Conservation (phyloP, 2,113 vertebrate genomes). For the Lophotis ruficrista region DNA sequence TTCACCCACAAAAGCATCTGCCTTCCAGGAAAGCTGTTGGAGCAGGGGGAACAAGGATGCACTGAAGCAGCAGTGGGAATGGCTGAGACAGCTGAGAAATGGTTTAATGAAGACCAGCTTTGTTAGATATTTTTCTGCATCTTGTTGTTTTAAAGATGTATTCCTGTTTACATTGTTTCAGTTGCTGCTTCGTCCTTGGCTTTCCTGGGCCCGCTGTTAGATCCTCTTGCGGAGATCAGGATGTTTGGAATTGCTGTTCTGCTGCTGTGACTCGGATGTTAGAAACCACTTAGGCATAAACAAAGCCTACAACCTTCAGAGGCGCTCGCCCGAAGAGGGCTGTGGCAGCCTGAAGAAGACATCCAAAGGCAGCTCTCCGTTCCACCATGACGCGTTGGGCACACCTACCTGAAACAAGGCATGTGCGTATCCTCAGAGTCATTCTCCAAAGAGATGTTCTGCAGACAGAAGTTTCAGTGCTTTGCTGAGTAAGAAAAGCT, state of each 20-base stretch:
- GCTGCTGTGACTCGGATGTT: conserved; percentile 28
- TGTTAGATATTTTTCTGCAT: neutral
- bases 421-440: neutral
- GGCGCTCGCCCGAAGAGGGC: neutral
- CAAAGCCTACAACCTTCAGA: neutral
- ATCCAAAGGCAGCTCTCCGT: neutral
- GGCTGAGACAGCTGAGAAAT: conserved; percentile 6
- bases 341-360: neutral
- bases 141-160: conserved; percentile 42
- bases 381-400: fast-evolving
- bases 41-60: neutral
- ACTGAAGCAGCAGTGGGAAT: neutral
- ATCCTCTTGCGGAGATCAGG: neutral
- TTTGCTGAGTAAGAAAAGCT: neutral
- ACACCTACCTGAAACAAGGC: neutral
- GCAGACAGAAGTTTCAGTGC: neutral
- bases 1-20: conserved; percentile 14
- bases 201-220: conserved; percentile 20
- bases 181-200: conserved; percentile 43
- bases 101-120: conserved; percentile 48
- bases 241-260: conserved; percentile 64
- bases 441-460: neutral
- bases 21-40: neutral
- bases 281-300: conserved; percentile 7
- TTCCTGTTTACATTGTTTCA: conserved; percentile 48